A percentile compares a stretch with the other conserved stretches of the same genome.
These are phyloP conservation scores for Zhengitettix transpicula DNA, from an alignment of 2,888 invertebrate species.

Conservation along the genomic window DNA sequence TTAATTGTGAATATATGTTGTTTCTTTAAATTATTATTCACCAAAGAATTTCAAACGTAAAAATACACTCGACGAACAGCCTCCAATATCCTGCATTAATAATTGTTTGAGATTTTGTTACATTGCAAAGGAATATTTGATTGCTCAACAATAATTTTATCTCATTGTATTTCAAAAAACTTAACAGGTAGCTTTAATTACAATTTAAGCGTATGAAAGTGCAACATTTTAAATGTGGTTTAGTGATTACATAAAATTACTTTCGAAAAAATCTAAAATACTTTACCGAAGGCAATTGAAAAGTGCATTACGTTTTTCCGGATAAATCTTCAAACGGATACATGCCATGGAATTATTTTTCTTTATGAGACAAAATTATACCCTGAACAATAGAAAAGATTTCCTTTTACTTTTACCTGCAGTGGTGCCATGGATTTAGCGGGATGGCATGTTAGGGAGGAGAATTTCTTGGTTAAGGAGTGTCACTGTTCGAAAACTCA, in stretches of 20 bases:
- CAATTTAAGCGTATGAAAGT: too few species aligned
- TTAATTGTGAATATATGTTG: not conserved
- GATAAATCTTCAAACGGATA: too few species aligned
- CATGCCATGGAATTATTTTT: not conserved
- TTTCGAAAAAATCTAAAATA: too few species aligned
- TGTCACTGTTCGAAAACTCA: conserved; percentile 12
- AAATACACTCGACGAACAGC: conserved; percentile 14
- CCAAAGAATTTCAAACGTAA: not conserved
- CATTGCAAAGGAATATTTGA: too few species aligned
- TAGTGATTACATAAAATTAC: too few species aligned
- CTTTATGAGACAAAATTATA: not conserved
- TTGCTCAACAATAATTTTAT: too few species aligned
- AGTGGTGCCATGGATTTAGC: not conserved
- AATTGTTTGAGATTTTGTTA: too few species aligned
- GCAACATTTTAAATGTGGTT: too few species aligned
- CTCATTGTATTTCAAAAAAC: too few species aligned
- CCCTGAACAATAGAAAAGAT: not conserved
- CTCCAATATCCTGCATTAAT: conserved; percentile 11
- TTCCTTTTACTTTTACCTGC: not conserved
- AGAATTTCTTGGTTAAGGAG: conserved; percentile 3
- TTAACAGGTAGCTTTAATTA: too few species aligned
- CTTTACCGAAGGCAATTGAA: too few species aligned
- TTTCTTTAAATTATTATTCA: conserved; percentile 2
- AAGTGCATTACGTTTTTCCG: too few species aligned
- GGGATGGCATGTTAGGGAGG: not conserved